Conservation (phyloP, 2,113 vertebrate genomes). For the Festucalex cinctus region DNA sequence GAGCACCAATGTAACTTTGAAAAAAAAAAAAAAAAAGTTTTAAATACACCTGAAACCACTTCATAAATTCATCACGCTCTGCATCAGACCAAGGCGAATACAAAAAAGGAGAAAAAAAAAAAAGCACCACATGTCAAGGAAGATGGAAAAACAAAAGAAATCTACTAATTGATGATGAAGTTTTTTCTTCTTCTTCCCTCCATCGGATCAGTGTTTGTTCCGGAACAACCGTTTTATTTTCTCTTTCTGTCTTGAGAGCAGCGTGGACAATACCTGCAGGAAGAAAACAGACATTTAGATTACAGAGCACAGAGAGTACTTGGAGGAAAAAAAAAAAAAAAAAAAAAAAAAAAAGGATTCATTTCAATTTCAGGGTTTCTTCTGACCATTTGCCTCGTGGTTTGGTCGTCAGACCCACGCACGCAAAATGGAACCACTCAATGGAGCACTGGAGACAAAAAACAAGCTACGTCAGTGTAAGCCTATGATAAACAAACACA, state of each 20-base stretch:
- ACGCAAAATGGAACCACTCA: constrained; percentile 99
- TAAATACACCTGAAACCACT: constrained; percentile 61
- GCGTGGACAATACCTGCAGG: constrained; percentile 74
- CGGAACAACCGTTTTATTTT: constrained; percentile 61
- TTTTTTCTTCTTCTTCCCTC: constrained; percentile 36
- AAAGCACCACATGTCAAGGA: constrained; percentile 67
- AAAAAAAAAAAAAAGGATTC: not conserved
- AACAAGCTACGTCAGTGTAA: not conserved
- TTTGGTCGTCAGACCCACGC: constrained; percentile 94
- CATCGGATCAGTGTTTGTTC: constrained; percentile 29
- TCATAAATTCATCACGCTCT: constrained; percentile 49
- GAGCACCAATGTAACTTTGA: constrained; percentile 54
- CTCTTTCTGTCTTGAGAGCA: constrained; percentile 77
- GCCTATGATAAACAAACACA: constrained; percentile 8
- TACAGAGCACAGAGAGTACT: not conserved
- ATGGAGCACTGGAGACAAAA: constrained; percentile 87
- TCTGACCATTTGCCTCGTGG: constrained; percentile 98
- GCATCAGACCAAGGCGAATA: constrained; percentile 58
- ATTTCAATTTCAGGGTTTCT: constrained; percentile 38
- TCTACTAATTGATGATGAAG: constrained; percentile 52
- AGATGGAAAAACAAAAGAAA: constrained; percentile 45
- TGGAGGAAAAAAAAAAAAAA: too few relatives aligned
- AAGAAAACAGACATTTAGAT: not conserved
- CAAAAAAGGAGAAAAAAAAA: constrained; percentile 56
- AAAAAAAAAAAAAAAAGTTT: constrained; percentile 35